Conservation (phyloP, 92 coral and sea anemone genomes). For the Porites divaricata region DNA sequence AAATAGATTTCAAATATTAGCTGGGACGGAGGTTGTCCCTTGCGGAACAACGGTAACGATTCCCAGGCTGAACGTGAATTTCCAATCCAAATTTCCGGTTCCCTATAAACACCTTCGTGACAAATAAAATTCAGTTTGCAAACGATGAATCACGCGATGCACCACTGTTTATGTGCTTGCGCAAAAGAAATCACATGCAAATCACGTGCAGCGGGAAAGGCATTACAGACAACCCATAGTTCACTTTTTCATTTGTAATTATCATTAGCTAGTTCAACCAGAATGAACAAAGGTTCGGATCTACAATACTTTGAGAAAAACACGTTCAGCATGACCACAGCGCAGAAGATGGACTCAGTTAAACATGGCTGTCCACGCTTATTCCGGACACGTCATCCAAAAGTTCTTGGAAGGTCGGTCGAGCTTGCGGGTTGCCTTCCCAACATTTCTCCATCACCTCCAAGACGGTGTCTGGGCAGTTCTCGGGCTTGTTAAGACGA, state of each 20-base stretch:
- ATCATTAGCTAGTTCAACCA: background rate
- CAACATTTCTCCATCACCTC: slow-evolving; percentile 90
- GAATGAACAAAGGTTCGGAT: background rate
- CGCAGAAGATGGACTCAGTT: background rate
- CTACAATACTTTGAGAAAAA: slow-evolving; percentile 11
- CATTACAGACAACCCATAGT: too few relatives aligned
- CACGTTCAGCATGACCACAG: background rate
- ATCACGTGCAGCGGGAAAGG: background rate
- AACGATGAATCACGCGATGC: too few relatives aligned
- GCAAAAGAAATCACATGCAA: background rate
- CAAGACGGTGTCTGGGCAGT: slow-evolving; percentile 90
- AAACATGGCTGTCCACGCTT: slow-evolving; percentile 84
- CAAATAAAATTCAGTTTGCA: too few relatives aligned
- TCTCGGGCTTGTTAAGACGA: slow-evolving; percentile 91
- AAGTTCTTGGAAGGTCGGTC: slow-evolving; percentile 82
- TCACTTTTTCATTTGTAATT: background rate
- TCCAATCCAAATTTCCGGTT: background rate
- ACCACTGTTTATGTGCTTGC: too few relatives aligned
- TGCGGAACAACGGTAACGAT: background rate
- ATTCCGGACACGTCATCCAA: slow-evolving; percentile 82
- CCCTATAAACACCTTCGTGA: too few relatives aligned
- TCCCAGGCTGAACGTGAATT: background rate
- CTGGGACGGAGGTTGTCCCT: too few relatives aligned
- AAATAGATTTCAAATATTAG: too few relatives aligned
- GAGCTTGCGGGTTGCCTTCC: slow-evolving; percentile 75